Percentiles rank a stretch among this genome's conserved stretches.
Evolutionary conservation across 2,797 vertebrate species (phyloP).

Genomic region (Gymnodraco acuticeps): DNA sequence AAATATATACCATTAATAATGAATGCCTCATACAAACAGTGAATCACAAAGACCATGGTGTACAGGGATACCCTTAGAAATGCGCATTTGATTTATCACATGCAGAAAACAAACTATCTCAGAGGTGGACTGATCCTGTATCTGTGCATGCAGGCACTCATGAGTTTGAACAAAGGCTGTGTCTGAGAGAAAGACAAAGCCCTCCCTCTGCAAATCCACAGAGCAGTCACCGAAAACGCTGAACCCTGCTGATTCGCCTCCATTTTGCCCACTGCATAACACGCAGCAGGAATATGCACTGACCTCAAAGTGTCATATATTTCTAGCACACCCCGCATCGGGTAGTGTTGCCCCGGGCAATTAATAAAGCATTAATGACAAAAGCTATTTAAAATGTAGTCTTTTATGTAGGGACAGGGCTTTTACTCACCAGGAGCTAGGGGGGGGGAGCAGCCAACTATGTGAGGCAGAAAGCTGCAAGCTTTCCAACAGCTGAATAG

Average conservation of each 20-base stretch:
- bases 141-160: constrained; percentile 43
- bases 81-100: constrained; percentile 57
- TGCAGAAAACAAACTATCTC: constrained; percentile 56
- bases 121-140: constrained; percentile 51
- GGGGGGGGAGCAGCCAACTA: constrained; percentile 83
- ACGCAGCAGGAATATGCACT: constrained; percentile 91
- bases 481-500: constrained; percentile 68
- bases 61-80: constrained; percentile 36
- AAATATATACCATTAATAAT: constrained; percentile 75
- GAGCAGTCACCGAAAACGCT: constrained; percentile 67
- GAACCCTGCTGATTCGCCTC: constrained; percentile 91
- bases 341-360: constrained; percentile 92
- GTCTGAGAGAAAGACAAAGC: constrained; percentile 72
- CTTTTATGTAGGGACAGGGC: constrained; percentile 91
- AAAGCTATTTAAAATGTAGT: constrained; percentile 97
- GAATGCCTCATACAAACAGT: constrained; percentile 62
- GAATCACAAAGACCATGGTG: constrained; percentile 41
- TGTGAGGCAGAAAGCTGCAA: constrained; percentile 81
- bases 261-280: constrained; percentile 91
- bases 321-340: constrained; percentile 91
- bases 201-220: constrained; percentile 67
- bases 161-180: constrained; percentile 74
- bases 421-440: constrained; percentile 88
- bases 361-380: constrained; percentile 99
- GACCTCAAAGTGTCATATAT: constrained; percentile 99